These are phyloP conservation scores for Octopus bimaculoides DNA, from an alignment of 1,140 invertebrate species.

Conservation along the genomic window DNA sequence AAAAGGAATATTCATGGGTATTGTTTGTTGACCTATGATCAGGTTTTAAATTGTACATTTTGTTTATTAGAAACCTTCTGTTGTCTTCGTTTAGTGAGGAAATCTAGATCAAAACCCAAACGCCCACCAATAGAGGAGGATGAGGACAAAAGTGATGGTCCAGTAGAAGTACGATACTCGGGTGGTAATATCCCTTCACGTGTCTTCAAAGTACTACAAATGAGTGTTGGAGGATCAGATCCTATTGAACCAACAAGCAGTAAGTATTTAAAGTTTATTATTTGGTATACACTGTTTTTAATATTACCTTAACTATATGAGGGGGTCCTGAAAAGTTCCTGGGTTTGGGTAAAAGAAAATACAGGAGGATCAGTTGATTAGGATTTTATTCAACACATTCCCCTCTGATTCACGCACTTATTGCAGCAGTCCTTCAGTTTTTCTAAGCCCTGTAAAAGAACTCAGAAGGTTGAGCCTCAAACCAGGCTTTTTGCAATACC, in stretches of 20 bases:
- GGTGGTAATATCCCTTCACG: slow-evolving; percentile 81
- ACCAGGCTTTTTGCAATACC: too few relatives aligned
- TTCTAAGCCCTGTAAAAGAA: neutral
- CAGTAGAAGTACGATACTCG: slow-evolving; percentile 62
- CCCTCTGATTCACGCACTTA: neutral
- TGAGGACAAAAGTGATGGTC: slow-evolving; percentile 33
- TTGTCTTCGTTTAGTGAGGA: neutral
- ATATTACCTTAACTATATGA: neutral
- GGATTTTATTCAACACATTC: neutral
- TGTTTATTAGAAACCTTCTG: too few relatives aligned
- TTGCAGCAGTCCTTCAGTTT: neutral
- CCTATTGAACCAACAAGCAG: neutral
- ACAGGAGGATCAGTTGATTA: neutral
- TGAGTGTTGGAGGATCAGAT: slow-evolving; percentile 33
- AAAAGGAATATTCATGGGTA: too few relatives aligned
- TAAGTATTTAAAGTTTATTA: neutral
- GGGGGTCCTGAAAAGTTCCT: neutral
- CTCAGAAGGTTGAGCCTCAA: too few relatives aligned
- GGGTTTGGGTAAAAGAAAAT: neutral
- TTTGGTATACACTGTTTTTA: neutral
- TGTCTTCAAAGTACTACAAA: slow-evolving; percentile 78
- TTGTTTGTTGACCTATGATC: too few relatives aligned
- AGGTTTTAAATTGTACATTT: too few relatives aligned
- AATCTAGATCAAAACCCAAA: neutral
- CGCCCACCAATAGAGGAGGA: slow-evolving; percentile 8